These are phyloP conservation scores for Alloscopus bannaensis DNA, from an alignment of 2,888 invertebrate genomes.

Conservation along the genomic window DNA sequence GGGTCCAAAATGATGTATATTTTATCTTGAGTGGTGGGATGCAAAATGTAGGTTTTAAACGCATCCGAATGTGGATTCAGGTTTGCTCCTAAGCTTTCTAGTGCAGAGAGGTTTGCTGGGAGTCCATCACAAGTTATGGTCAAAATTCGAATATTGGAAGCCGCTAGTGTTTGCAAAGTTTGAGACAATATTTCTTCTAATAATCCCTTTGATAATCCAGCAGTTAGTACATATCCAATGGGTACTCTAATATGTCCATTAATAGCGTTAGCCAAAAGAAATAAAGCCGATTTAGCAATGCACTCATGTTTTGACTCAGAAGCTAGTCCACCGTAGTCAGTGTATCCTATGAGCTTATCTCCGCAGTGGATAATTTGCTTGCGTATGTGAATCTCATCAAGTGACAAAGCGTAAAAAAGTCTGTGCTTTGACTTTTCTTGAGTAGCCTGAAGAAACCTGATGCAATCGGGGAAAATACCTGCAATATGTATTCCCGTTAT, in stretches of 20 bases:
- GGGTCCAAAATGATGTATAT: slow-evolving; percentile 1
- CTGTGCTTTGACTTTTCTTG: too few species aligned
- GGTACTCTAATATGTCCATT: slow-evolving; percentile 26
- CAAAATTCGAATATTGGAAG: background rate
- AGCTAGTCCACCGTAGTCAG: slow-evolving; percentile 10
- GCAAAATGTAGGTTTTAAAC: background rate
- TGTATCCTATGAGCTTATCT: slow-evolving; percentile 8
- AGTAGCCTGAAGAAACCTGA: background rate
- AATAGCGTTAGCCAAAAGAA: slow-evolving; percentile 24
- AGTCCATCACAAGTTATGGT: slow-evolving; percentile 26
- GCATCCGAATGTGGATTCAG: background rate
- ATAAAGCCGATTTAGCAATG: slow-evolving; percentile 27
- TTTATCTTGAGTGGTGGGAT: background rate
- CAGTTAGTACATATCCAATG: slow-evolving; percentile 25
- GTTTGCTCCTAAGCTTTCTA: slow-evolving; percentile 5
- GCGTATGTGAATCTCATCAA: slow-evolving; percentile 33
- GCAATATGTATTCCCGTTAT: too few species aligned
- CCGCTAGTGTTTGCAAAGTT: background rate
- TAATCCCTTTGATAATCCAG: background rate
- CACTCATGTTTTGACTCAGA: background rate
- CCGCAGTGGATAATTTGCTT: slow-evolving; percentile 13
- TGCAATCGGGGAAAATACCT: too few species aligned
- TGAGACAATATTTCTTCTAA: background rate
- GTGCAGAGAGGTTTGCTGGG: slow-evolving; percentile 9
- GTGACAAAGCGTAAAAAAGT: background rate